These are phyloP conservation scores for Omphaloscelis lunosa DNA, from an alignment of 2,888 invertebrate species.

Conservation along the genomic window DNA sequence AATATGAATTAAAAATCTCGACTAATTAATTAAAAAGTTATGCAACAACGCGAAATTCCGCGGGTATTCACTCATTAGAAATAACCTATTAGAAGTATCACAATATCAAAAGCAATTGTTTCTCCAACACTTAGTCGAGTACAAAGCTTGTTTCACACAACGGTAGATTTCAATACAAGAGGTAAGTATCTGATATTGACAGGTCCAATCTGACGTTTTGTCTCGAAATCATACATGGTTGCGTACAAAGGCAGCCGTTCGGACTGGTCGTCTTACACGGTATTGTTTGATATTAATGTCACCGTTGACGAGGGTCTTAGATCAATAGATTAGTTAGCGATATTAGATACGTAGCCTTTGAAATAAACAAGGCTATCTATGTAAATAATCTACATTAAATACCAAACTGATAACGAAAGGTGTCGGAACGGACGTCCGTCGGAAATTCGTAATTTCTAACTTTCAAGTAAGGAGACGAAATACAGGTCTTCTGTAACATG, in stretches of 20 bases:
- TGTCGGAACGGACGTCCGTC: not conserved
- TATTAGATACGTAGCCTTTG: not conserved
- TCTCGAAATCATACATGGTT: slow-evolving; percentile 37
- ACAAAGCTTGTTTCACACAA: slow-evolving; percentile 8
- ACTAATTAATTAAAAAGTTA: too few species aligned
- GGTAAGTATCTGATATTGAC: slow-evolving; percentile 20
- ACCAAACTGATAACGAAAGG: not conserved
- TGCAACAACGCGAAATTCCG: too few species aligned
- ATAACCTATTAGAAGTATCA: not conserved
- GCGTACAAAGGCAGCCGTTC: slow-evolving; percentile 17
- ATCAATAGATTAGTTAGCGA: slow-evolving; percentile 27
- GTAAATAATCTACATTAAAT: slow-evolving; percentile 3
- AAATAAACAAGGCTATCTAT: slow-evolving; percentile 1
- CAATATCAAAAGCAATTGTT: not conserved
- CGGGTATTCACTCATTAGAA: too few species aligned
- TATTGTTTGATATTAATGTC: slow-evolving; percentile 33
- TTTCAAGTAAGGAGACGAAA: not conserved
- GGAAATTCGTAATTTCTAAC: not conserved
- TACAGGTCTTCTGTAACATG: not conserved
- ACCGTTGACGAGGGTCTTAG: slow-evolving; percentile 7
- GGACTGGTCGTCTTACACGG: not conserved
- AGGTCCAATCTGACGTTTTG: slow-evolving; percentile 19
- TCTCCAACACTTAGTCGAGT: not conserved
- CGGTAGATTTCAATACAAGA: slow-evolving; percentile 13
- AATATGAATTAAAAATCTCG: too few species aligned